Evolutionary conservation across 1,140 invertebrate species (phyloP).

Genomic region (Archivesica marissinica): DNA sequence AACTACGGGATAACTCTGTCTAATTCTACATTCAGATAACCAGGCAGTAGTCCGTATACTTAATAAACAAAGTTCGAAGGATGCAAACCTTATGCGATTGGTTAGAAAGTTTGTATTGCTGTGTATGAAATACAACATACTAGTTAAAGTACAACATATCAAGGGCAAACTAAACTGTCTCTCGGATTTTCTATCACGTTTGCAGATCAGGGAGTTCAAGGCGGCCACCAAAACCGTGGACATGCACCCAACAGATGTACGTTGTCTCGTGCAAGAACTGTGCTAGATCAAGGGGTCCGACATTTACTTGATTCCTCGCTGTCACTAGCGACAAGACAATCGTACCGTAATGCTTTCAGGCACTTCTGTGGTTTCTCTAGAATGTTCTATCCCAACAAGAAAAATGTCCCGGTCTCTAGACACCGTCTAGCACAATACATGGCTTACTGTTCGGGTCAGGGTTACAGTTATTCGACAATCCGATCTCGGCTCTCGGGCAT

Average conservation of each 20-base stretch:
- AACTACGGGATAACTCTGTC: slow-evolving; percentile 3
- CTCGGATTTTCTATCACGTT: slow-evolving; percentile 62
- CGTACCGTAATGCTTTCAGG: slow-evolving; percentile 20
- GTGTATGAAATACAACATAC: slow-evolving; percentile 58
- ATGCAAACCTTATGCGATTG: slow-evolving; percentile 33
- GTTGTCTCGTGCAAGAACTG: not conserved
- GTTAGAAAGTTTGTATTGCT: slow-evolving; percentile 38
- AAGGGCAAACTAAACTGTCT: slow-evolving; percentile 50
- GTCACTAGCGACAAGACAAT: slow-evolving; percentile 10
- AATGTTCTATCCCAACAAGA: not conserved
- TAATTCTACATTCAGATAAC: slow-evolving; percentile 59
- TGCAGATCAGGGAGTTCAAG: slow-evolving; percentile 56
- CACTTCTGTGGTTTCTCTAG: not conserved
- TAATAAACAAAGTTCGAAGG: slow-evolving; percentile 46
- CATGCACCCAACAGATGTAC: not conserved
- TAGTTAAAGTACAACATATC: slow-evolving; percentile 60
- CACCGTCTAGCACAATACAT: slow-evolving; percentile 20
- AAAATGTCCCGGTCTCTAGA: not conserved
- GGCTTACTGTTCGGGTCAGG: not conserved
- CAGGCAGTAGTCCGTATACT: slow-evolving; percentile 57
- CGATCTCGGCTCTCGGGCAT: not conserved
- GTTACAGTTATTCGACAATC: not conserved
- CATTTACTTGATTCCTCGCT: not conserved
- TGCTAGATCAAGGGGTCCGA: slow-evolving; percentile 6
- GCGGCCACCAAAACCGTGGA: slow-evolving; percentile 33